Base-by-base conservation (phyloP, 2,888 invertebrate species). In the Drosophila parthenogenetica region DNA sequence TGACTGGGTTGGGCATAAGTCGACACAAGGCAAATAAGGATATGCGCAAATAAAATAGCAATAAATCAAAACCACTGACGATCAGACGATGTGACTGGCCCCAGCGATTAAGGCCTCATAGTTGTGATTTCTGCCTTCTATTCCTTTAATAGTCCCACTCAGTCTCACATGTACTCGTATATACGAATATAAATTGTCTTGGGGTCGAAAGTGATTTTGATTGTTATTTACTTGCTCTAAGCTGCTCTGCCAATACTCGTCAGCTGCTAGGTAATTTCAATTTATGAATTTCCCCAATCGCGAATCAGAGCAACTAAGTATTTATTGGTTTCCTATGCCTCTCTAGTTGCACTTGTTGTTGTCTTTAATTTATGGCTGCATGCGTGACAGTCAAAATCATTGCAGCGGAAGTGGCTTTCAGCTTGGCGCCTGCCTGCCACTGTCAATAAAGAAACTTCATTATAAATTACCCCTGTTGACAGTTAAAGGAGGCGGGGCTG, bases 41-140 rank as follows among this genome's bases (percentile, higher is more conserved):
- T 89, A 86, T 86, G 85, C 87, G 89, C 85, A 86, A 86, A 86
- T 86, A 86, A 86, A 87, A 87, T 63, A 71, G 85, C 85, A 86
- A 89, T 86, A 86, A 89, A 86, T 86, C 85, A 86, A 89, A 86
- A 81, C 75, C 73, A 79, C 87, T 89, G 85, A 85, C 87, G 78
- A 87, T 87, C 87, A 80, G 86, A 79, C 73, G 71, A 76, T 81
- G 86, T 63, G 77, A 69, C 59, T 64, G 76, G 81, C 88, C 87
- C 58, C 59, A 73, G 69, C 89, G 89, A 88, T 88, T 88, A 84
- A 73, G 78, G 78, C 81, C 53, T 86, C 79, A 73, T 58, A 69
- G 81, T 66, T 86, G 67, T 82, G 88, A 85, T 81, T 87, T 76
- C 66, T 59, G 43, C 22, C 43, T 29, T 13, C 14, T 19, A 13